Conservation (phyloP, 2,113 vertebrate genomes). For the Perccottus glenii region DNA sequence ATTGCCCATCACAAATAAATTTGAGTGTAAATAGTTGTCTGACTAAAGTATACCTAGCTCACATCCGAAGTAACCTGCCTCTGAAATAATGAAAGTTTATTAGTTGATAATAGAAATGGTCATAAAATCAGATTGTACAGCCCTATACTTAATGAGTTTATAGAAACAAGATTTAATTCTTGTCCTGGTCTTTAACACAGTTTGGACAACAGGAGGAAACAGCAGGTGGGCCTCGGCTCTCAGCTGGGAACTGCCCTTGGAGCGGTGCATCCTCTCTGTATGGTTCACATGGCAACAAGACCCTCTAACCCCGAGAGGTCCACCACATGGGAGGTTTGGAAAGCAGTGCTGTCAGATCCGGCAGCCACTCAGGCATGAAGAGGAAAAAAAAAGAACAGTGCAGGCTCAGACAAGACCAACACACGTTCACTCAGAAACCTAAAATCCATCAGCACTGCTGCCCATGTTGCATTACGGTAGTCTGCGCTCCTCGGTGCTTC, state of each 20-base stretch:
- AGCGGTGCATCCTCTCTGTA: slow-evolving; percentile 46
- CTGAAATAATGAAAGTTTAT: no score
- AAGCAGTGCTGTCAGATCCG: slow-evolving; percentile 71
- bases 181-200: slow-evolving; percentile 11
- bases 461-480: slow-evolving; percentile 34
- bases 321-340: slow-evolving; percentile 57
- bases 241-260: slow-evolving; percentile 18
- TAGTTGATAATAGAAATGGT: no score
- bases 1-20: no score
- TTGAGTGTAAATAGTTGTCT: no score
- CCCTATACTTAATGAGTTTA: no score
- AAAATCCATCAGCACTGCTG: slow-evolving; percentile 53
- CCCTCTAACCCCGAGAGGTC: slow-evolving; percentile 62
- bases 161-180: slow-evolving; percentile 1
- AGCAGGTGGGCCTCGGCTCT: slow-evolving; percentile 44
- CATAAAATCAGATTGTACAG: no score
- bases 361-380: slow-evolving; percentile 66
- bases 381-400: slow-evolving; percentile 27
- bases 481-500: slow-evolving; percentile 24
- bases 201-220: slow-evolving; percentile 30
- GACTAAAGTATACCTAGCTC: no score
- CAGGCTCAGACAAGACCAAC: slow-evolving; percentile 21
- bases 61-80: no score
- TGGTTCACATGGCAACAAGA: slow-evolving; percentile 73
- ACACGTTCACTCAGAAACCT: slow-evolving; percentile 53